Evolutionary conservation across 2,113 vertebrate species (phyloP), one percentile per base, ranked within the genome.

Genomic region (Cephalopterus ornatus): DNA sequence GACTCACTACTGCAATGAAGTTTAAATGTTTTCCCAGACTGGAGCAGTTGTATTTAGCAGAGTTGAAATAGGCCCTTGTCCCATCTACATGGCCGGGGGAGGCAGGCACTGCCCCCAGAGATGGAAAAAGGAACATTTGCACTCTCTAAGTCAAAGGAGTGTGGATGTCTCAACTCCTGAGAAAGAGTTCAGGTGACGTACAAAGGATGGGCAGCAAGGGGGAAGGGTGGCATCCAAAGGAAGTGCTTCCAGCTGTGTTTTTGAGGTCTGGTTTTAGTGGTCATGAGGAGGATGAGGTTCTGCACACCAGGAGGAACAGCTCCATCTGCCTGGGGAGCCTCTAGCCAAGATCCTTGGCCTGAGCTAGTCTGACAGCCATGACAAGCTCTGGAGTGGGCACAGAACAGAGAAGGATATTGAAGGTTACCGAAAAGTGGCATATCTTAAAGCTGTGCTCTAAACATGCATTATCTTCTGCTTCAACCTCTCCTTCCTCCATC

Each of bases 91-190:
- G 5, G 39, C n/a, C 39, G 28, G 15, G 11, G 14, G 8, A 76
- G 28, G n/a, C 32, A 81, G 27, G 18, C 30, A 53, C 9, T 73
- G 33, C 9, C 16, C 30, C 6, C 8, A 1, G 8, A 80, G 55
- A 44, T 15, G 67, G 63, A 35, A 93, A 90, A 80, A 47, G 6
- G 14, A 42, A 14, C 0, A 0, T 73, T 62, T 75, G 5, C 21
- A 33, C 20, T 35, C 44, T 63, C 12, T 47, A 52, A 78, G 18
- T 11, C 27, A 72, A 93, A 68, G 49, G 4, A 68, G 7, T 0
- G 0, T 0, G 2, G 1, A 6, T 66, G 26, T 70, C 47, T 26
- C 0, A 0, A 2, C 22, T 41, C 13, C 41, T 33, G n/a, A 53
- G n/a, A 56, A 82, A 20, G 12, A 28, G 15, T 66, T 83, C n/a